A percentile compares a stretch with the other conserved stretches of the same genome.
phyloP scores from a whole-genome alignment of 2,113 vertebrate genomes.

The Prietella phreatophila region DNA sequence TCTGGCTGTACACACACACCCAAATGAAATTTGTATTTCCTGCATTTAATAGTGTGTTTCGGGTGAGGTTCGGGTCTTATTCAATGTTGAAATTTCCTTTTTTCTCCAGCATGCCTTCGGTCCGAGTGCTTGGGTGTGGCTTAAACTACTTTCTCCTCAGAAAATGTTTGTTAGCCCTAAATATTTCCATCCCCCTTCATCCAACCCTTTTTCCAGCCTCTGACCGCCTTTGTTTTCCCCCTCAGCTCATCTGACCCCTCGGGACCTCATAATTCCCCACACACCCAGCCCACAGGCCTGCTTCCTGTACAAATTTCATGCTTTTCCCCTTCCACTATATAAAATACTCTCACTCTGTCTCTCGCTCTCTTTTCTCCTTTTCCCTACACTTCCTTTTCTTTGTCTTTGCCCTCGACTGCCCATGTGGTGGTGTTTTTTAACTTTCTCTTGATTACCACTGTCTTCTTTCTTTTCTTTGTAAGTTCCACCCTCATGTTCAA shows the following conservation, averaged over 20 bases:
- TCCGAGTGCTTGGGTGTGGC: background rate
- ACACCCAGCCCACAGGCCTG: slow-evolving; percentile 2
- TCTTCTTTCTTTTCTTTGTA: background rate
- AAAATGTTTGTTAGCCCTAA: background rate
- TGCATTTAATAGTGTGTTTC: background rate
- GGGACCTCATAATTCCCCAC: slow-evolving; percentile 8
- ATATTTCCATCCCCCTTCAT: background rate
- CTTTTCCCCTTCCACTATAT: background rate
- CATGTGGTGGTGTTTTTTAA: background rate
- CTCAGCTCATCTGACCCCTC: slow-evolving; percentile 32
- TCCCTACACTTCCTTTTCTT: slow-evolving; percentile 15
- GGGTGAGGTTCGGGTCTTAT: background rate
- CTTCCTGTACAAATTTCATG: background rate
- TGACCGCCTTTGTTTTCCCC: slow-evolving; percentile 46
- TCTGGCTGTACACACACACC: background rate
- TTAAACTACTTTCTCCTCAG: background rate
- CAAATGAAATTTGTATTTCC: background rate
- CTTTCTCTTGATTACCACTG: background rate
- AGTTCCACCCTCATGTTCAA: background rate
- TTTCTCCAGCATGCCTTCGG: slow-evolving; percentile 10
- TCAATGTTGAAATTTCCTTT: background rate
- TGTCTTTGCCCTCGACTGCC: background rate
- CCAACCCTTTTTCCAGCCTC: background rate
- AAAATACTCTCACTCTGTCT: background rate
- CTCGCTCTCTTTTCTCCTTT: background rate